Evolutionary conservation across 2,888 invertebrate genomes (phyloP).

Genomic region (Belgica antarctica): DNA sequence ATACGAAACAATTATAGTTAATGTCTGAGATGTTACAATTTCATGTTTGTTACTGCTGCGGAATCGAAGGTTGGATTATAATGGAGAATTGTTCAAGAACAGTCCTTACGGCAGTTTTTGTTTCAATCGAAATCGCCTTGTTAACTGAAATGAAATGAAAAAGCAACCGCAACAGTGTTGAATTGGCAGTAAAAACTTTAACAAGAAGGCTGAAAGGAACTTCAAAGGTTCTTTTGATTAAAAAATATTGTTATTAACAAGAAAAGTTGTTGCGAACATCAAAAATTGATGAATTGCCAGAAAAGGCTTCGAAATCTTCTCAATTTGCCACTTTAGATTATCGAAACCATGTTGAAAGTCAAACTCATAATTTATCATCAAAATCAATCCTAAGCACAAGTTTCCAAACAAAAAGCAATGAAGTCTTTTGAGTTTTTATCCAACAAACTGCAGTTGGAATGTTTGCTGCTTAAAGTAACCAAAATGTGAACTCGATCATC

Average conservation of each 20-base stretch:
- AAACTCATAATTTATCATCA: neutral
- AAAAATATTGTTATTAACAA: conserved; percentile 22
- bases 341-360: neutral
- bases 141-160: conserved; percentile 18
- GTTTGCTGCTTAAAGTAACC: neutral
- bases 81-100: conserved; percentile 21
- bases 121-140: conserved; percentile 21
- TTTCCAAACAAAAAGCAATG: neutral
- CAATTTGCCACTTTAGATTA: conserved; percentile 16
- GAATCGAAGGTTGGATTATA: neutral
- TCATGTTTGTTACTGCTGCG: neutral
- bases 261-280: neutral
- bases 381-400: neutral
- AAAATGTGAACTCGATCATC: neutral
- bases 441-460: conserved; percentile 14
- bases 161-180: too few relatives aligned
- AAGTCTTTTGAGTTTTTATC: too few relatives aligned
- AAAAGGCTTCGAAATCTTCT: neutral
- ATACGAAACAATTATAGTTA: conserved; percentile 25
- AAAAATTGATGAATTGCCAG: too few relatives aligned
- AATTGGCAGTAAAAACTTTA: neutral
- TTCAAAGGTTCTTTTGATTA: neutral
- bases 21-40: conserved; percentile 21
- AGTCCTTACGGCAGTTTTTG: conserved; percentile 9
- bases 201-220: neutral